Evolutionary conservation across 2,888 invertebrate genomes (phyloP), one percentile per base, ranked within the genome.

Genomic region (Amaurobius ferox): DNA sequence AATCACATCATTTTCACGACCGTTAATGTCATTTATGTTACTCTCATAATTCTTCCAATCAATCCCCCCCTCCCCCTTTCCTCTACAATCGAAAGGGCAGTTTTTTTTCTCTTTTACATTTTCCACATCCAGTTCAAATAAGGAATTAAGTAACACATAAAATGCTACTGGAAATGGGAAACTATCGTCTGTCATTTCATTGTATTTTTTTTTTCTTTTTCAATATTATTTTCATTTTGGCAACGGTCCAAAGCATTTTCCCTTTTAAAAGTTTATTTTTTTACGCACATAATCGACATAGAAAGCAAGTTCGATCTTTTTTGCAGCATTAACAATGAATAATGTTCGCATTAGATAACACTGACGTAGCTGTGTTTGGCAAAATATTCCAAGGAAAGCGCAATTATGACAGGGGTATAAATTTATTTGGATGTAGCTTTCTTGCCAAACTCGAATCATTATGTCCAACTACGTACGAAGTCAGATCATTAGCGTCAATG

Each of bases 61-160:
- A 5, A 3, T 23, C 2, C 11, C 16, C 23, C 1, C 1, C 5
- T 55, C 23, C 55, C n/a, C 16, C 11, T 55, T 55, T 55, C 23
- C 23, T 1, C 19, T 3, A 23, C 23, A 55, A 55, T 55, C 55
- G 23, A 55, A 55, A 55, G 2, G 55, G 11, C 16, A 23, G 23
- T 16, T 23, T 55, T 16, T 55, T 55, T 55, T 55, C 9, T 35
- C 5, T 44, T 16, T n/a, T n/a, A n/a, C n/a, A n/a, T n/a, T n/a
- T n/a, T n/a, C n/a, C n/a, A n/a, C n/a, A n/a, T n/a, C n/a, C n/a
- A 6, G n/a, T 32, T 35, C 66, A 32, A 32, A 66, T 19, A 66
- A 66, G 32, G 32, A 66, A 66, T 66, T 66, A 66, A 66, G 32
- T 32, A 66, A 66, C 66, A 19, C 66, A 66, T 66, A 66, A 66